A percentile compares a stretch with the other conserved stretches of the same genome.
Evolutionary conservation across 2,113 vertebrate species (phyloP).

Genomic region (Hemiprocne comata): DNA sequence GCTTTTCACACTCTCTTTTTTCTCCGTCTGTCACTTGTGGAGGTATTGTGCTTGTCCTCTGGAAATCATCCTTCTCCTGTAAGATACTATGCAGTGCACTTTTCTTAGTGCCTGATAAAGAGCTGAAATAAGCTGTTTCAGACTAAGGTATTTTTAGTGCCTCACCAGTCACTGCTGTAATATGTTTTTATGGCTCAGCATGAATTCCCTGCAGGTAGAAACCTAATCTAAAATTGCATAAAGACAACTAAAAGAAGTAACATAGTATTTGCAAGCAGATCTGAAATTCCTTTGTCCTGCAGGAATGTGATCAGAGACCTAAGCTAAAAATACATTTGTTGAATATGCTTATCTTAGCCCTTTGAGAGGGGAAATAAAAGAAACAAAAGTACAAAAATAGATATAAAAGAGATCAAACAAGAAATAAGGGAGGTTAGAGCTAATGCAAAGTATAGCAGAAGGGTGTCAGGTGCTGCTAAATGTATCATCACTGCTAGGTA

Average conservation of each 20-base stretch:
- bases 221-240: constrained; percentile 35
- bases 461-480: neutral
- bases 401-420: neutral
- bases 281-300: constrained; percentile 30
- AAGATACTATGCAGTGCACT: neutral
- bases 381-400: neutral
- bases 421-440: neutral
- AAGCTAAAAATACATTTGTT: constrained; percentile 34
- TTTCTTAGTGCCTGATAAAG: constrained; percentile 30
- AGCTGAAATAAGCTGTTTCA: constrained; percentile 45
- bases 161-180: constrained; percentile 30
- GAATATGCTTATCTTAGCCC: neutral
- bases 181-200: constrained; percentile 54
- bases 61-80: neutral
- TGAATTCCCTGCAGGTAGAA: constrained; percentile 42
- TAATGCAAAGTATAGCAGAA: neutral
- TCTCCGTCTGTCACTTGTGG: neutral
- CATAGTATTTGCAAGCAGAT: constrained; percentile 8
- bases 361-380: neutral
- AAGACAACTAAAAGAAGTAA: constrained; percentile 38
- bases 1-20: neutral
- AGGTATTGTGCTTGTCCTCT: constrained; percentile 22
- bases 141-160: constrained; percentile 52
- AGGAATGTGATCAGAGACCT: neutral
- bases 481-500: neutral